phyloP scores from a whole-genome alignment of 1,140 invertebrate species.

The Laupala kohalensis region DNA sequence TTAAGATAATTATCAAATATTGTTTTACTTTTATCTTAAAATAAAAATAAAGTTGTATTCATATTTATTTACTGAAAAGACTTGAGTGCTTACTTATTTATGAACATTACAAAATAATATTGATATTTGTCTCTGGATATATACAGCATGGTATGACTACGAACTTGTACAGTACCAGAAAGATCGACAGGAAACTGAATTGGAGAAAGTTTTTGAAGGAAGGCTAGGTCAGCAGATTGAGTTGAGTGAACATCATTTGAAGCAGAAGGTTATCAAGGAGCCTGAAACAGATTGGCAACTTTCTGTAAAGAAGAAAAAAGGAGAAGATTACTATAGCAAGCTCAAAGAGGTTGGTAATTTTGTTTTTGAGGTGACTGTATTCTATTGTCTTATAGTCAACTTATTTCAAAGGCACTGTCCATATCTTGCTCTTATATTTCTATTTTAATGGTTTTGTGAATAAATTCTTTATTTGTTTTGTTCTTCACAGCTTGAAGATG shows the following conservation, averaged over 20 bases:
- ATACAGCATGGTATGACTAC: constrained; percentile 86
- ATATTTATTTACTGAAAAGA: too few relatives aligned
- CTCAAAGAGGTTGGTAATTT: constrained; percentile 44
- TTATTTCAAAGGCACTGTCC: too few relatives aligned
- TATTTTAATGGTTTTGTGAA: too few relatives aligned
- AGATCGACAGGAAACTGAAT: constrained; percentile 68
- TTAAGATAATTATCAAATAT: too few relatives aligned
- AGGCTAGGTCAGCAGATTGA: constrained; percentile 48
- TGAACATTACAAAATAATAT: too few relatives aligned
- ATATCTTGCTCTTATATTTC: too few relatives aligned
- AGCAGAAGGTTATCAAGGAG: constrained; percentile 53
- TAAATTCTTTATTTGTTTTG: too few relatives aligned
- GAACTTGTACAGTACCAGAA: constrained; percentile 72
- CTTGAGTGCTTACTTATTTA: too few relatives aligned
- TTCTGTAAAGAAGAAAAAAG: constrained; percentile 63
- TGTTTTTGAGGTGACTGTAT: too few relatives aligned
- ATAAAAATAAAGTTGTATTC: too few relatives aligned
- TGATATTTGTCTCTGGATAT: constrained; percentile 11
- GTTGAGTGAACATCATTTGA: constrained; percentile 42
- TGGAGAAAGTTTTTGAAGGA: constrained; percentile 78
- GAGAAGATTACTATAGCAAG: constrained; percentile 70
- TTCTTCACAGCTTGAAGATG: constrained; percentile 54
- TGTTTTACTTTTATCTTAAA: too few relatives aligned
- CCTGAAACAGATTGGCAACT: constrained; percentile 74
- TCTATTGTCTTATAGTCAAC: too few relatives aligned